Conservation (phyloP, 2,113 vertebrate species). For the Porphyrio hochstetteri region DNA sequence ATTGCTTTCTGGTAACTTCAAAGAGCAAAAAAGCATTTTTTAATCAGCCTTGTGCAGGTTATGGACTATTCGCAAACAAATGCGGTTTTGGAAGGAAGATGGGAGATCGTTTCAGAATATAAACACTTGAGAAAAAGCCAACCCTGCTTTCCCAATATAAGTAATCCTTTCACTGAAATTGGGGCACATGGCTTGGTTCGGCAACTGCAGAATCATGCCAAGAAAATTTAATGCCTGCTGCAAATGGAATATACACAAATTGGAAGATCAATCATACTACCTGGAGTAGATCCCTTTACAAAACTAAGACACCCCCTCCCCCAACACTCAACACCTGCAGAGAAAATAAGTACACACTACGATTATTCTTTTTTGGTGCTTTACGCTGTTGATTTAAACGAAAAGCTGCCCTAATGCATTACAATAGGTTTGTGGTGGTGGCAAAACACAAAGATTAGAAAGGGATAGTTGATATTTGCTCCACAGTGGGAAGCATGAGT, state of each 20-base stretch:
- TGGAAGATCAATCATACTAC: background rate
- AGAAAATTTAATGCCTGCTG: background rate
- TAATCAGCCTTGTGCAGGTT: background rate
- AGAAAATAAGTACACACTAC: background rate
- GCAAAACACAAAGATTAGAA: slow-evolving; percentile 22
- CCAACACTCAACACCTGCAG: background rate
- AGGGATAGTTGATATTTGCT: slow-evolving; percentile 27
- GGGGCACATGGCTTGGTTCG: background rate
- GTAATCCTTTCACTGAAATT: background rate
- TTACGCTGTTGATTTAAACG: background rate
- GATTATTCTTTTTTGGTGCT: background rate
- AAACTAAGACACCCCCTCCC: background rate
- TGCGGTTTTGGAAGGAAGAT: background rate
- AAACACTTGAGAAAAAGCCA: background rate
- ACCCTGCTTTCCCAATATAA: background rate
- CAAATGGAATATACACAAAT: background rate
- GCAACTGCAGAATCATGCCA: background rate
- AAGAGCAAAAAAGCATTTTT: background rate
- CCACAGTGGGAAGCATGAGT: background rate
- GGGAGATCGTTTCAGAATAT: background rate
- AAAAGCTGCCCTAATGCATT: no score
- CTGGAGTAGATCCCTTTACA: background rate
- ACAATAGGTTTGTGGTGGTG: background rate
- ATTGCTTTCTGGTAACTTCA: slow-evolving; percentile 5
- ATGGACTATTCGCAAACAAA: background rate